Percentiles rank a stretch among this genome's conserved stretches.
Conservation (phyloP, 2,797 vertebrate species). For the Anniella stebbinsi region DNA sequence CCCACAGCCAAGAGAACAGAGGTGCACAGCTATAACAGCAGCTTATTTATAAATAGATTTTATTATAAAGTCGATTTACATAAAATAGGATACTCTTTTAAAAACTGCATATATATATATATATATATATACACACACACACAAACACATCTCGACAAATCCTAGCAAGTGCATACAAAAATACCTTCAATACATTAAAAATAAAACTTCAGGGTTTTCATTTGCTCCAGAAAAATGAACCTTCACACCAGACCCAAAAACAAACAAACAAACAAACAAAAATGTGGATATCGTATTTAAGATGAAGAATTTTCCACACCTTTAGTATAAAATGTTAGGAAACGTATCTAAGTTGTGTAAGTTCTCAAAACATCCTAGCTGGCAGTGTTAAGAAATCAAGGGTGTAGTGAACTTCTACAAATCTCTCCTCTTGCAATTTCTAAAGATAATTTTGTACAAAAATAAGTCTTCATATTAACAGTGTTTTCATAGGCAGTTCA, state of each 20-base stretch:
- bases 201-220: constrained; percentile 65
- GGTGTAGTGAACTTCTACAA: constrained; percentile 52
- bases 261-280: constrained; percentile 17
- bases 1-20: background rate
- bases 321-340: constrained; percentile 64
- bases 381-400: constrained; percentile 47
- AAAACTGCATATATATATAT: constrained; percentile 86
- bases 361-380: constrained; percentile 61
- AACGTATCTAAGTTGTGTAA: constrained; percentile 49
- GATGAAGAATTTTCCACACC: constrained; percentile 54
- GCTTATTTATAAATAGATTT: constrained; percentile 87
- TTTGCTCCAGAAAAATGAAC: constrained; percentile 68
- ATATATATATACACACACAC: no score
- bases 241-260: constrained; percentile 76
- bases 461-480: constrained; percentile 86
- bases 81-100: constrained; percentile 88
- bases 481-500: constrained; percentile 60
- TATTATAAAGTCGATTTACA: constrained; percentile 89
- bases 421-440: constrained; percentile 65
- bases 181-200: constrained; percentile 78
- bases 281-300: constrained; percentile 48
- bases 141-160: constrained; percentile 85
- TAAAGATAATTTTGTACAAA: constrained; percentile 84
- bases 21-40: background rate
- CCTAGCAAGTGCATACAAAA: constrained; percentile 90